A percentile compares a stretch with the other conserved stretches of the same genome.
Conservation (phyloP, 2,797 vertebrate species). For the Phrynocephalus forsythii region DNA sequence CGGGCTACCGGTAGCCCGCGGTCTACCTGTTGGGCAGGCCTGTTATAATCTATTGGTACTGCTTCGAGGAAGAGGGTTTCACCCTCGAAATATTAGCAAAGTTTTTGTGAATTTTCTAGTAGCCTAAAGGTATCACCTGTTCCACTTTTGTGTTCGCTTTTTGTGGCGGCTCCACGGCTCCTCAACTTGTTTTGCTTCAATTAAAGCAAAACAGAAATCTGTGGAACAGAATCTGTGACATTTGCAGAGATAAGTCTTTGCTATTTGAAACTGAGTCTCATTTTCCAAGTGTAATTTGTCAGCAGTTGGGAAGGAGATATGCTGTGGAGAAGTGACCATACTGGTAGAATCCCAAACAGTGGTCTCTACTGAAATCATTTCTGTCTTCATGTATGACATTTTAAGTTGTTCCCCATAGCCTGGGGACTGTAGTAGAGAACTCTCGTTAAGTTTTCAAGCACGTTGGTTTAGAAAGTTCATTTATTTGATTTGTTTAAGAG, state of each 20-base stretch:
- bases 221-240: neutral
- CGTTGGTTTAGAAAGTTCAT: neutral
- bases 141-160: too few species aligned
- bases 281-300: too few species aligned
- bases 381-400: neutral
- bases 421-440: neutral
- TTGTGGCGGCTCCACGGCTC: too few species aligned
- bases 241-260: constrained; percentile 9
- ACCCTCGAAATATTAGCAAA: too few species aligned
- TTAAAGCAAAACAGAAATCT: too few species aligned
- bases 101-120: too few species aligned
- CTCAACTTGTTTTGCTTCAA: too few species aligned
- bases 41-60: too few species aligned
- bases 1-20: too few species aligned
- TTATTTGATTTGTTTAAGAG: neutral
- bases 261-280: neutral
- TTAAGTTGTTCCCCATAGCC: neutral
- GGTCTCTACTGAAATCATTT: neutral
- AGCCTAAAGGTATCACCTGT: too few species aligned
- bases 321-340: neutral
- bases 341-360: neutral
- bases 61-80: too few species aligned
- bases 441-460: neutral
- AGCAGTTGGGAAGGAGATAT: neutral
- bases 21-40: too few species aligned